Percentiles rank a stretch among this genome's conserved stretches.
Conservation (phyloP, 2,888 invertebrate genomes). For the Tiliacea aurago region DNA sequence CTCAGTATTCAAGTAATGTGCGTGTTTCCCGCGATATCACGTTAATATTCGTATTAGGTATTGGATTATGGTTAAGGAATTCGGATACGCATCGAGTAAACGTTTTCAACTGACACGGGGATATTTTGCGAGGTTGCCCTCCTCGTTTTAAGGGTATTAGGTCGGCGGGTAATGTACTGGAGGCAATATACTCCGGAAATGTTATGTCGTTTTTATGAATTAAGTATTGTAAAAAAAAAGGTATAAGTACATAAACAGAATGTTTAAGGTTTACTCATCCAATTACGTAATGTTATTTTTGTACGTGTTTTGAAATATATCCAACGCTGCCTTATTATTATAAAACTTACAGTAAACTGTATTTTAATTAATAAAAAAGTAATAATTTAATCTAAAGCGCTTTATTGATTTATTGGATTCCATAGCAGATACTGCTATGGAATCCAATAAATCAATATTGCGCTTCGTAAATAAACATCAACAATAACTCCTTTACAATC, state of each 20-base stretch:
- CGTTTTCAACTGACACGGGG: conserved; percentile 61
- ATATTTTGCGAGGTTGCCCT: conserved; percentile 38
- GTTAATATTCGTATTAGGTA: conserved; percentile 82
- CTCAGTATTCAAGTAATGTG: conserved; percentile 81
- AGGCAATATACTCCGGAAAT: conserved; percentile 46
- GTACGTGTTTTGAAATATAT: conserved; percentile 16
- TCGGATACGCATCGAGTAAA: conserved; percentile 67
- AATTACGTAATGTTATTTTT: conserved; percentile 33
- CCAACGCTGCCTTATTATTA: not conserved
- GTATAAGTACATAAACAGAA: conserved; percentile 1
- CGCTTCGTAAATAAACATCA: not conserved
- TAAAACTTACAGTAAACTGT: not conserved
- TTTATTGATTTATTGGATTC: too few relatives aligned
- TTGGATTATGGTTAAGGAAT: conserved; percentile 74
- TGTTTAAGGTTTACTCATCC: conserved; percentile 21
- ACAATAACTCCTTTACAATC: conserved; percentile 16
- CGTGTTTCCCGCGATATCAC: conserved; percentile 81
- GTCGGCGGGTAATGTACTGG: conserved; percentile 48
- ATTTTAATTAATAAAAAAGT: too few relatives aligned
- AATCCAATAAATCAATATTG: conserved; percentile 8
- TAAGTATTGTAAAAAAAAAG: conserved; percentile 15
- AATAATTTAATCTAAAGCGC: too few relatives aligned
- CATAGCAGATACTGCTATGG: too few relatives aligned
- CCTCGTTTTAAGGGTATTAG: conserved; percentile 45
- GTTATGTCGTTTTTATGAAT: conserved; percentile 44